These are phyloP conservation scores for Platyrinchus mystaceus DNA, from an alignment of 2,797 vertebrate species.

Conservation along the genomic window DNA sequence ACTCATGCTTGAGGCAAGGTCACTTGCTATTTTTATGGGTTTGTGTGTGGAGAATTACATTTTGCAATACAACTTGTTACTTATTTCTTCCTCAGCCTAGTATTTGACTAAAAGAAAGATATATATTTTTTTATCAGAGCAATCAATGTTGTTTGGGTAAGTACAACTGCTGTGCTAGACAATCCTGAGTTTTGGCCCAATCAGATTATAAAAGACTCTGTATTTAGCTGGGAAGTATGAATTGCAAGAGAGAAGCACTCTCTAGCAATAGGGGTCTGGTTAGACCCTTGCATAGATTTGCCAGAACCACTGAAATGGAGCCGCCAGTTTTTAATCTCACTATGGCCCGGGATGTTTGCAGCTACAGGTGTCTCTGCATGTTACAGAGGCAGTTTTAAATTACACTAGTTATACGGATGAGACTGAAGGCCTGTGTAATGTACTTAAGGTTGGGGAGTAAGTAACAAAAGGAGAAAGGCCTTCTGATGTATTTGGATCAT, in stretches of 20 bases:
- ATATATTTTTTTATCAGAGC: background rate
- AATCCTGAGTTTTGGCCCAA: background rate
- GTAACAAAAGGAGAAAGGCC: background rate
- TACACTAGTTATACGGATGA: background rate
- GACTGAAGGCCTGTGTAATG: background rate
- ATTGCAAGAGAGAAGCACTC: background rate
- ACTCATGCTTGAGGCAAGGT: background rate
- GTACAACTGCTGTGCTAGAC: background rate
- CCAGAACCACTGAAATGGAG: background rate
- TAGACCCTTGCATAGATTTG: background rate
- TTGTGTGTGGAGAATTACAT: background rate
- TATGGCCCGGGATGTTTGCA: background rate
- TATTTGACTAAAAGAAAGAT: background rate
- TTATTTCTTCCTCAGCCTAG: conserved; percentile 20
- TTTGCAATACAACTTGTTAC: background rate
- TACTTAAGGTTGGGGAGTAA: background rate
- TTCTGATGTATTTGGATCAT: background rate
- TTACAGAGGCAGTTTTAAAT: background rate
- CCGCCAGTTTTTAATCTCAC: background rate
- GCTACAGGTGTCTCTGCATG: background rate
- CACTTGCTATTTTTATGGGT: background rate
- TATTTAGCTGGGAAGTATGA: background rate
- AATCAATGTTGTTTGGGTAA: background rate
- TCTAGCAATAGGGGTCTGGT: background rate
- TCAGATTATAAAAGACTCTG: background rate